Conservation (phyloP, 1,140 invertebrate genomes). For the Hyles vespertilio region DNA sequence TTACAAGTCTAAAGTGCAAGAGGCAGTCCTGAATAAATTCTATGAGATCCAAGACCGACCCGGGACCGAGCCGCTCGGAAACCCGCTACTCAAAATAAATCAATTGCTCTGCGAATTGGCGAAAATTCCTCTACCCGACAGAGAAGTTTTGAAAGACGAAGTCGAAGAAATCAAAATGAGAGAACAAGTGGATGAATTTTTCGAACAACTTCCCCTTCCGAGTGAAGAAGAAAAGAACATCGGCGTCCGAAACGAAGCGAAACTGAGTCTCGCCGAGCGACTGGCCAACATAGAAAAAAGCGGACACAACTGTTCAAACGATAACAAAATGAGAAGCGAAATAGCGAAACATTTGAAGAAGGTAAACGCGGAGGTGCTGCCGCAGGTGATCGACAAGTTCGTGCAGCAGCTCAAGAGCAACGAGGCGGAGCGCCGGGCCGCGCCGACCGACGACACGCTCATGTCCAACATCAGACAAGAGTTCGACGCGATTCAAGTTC, state of each 20-base stretch:
- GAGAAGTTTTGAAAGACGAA: slow-evolving; percentile 24
- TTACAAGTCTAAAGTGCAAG: slow-evolving; percentile 29
- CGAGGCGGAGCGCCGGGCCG: too few relatives aligned
- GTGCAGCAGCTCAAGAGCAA: too few relatives aligned
- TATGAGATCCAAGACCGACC: slow-evolving; percentile 11
- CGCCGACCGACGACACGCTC: too few relatives aligned
- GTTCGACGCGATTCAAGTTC: too few relatives aligned
- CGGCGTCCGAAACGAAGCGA: slow-evolving; percentile 22
- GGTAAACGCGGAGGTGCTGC: too few relatives aligned
- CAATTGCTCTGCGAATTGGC: slow-evolving; percentile 39
- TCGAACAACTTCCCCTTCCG: slow-evolving; percentile 23
- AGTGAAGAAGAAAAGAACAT: slow-evolving; percentile 15
- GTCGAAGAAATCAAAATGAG: slow-evolving; percentile 40
- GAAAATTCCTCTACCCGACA: slow-evolving; percentile 31
- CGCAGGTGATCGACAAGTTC: too few relatives aligned
- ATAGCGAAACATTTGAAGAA: too few relatives aligned
- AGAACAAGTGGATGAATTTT: slow-evolving; percentile 31
- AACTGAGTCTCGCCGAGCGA: slow-evolving; percentile 28
- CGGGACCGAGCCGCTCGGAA: slow-evolving; percentile 1
- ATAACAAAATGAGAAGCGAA: slow-evolving; percentile 19
- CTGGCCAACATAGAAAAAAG: slow-evolving; percentile 29
- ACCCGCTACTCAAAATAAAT: slow-evolving; percentile 31
- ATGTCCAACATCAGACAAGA: too few relatives aligned
- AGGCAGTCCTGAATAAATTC: slow-evolving; percentile 28
- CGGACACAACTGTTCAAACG: slow-evolving; percentile 21